These are phyloP conservation scores for Aulostomus chinensis DNA, from an alignment of 2,797 vertebrate species.

Conservation along the genomic window DNA sequence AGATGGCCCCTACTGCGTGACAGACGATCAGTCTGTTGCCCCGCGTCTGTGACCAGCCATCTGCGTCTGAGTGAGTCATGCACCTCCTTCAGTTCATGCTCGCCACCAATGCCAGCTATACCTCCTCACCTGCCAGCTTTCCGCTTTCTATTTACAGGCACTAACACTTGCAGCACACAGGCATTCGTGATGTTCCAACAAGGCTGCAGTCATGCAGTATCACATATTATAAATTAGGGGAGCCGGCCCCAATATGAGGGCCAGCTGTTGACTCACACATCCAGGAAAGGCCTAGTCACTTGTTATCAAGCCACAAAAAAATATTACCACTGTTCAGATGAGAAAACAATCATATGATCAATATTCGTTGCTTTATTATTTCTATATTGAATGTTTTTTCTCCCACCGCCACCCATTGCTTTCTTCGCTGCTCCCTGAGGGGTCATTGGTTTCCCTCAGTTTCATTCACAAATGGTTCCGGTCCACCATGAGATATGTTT, in stretches of 20 bases:
- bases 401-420: neutral
- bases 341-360: no score
- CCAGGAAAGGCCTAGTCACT: no score
- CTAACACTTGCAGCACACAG: constrained; percentile 7
- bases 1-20: constrained; percentile 34
- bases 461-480: constrained; percentile 29
- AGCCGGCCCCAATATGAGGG: constrained; percentile 1
- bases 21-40: constrained; percentile 46
- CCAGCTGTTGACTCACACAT: constrained; percentile 20
- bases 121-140: constrained; percentile 36
- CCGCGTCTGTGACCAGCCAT: constrained; percentile 40
- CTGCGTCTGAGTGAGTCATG: constrained; percentile 61
- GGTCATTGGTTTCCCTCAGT: no score
- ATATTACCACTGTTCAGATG: no score
- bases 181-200: constrained; percentile 23
- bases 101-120: constrained; percentile 30
- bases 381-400: neutral
- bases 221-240: neutral
- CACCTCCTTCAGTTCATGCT: constrained; percentile 12
- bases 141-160: constrained; percentile 52
- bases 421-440: constrained; percentile 2
- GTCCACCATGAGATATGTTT: constrained; percentile 9
- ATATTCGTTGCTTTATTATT: neutral
- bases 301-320: no score
- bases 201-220: constrained; percentile 13